Evolutionary conservation across 2,113 vertebrate species (phyloP), one percentile per base, ranked within the genome.

Genomic region (Taurulus bubalis): DNA sequence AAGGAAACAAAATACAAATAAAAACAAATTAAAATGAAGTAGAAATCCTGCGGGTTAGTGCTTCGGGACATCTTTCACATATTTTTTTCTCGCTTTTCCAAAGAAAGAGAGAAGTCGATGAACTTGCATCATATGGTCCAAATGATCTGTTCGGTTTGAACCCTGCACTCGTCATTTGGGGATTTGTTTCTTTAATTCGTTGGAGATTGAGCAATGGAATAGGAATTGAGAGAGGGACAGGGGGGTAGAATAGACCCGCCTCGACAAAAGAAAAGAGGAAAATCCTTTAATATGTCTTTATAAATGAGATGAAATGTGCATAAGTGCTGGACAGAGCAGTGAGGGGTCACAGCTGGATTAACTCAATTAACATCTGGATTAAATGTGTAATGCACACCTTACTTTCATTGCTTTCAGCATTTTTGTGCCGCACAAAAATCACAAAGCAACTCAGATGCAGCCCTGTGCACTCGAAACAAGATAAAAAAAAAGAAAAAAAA

Each of bases 111-210:
- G 38, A 49, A 55, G 42, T 18, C 68, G 30, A 71, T 74, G 30
- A 38, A 51, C 15, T 80, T 73, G 58, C 24, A 75, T 68, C 18
- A 85, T 72, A 10, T 40, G 28, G 47, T 42, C 69, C 63, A 30
- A 70, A 62, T 55, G 30, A 77, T 72, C 24, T 49, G 36, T 34
- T 28, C 60, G 36, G 36, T 75, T 63, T 49, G 53, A 84, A 79
- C 14, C 3, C 11, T 22, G 9, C 32, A 78, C 0, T 73, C 30
- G 34, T 42, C 58, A 47, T 47, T 56, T 49, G 2, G 40, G 71
- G 66, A 79, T 71, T 68, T 71, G 53, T 32, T 73, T 28, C 11
- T 71, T 67, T 79, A 30, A 84, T 82, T 85, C 1, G 15, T 8
- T 60, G n/a, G 77, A 87, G 71, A 42, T 45, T 64, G 49, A 55